Percentiles rank a stretch among this genome's conserved stretches.
phyloP scores from a whole-genome alignment of 2,888 invertebrate genomes.

The Megalurothrips usitatus region DNA sequence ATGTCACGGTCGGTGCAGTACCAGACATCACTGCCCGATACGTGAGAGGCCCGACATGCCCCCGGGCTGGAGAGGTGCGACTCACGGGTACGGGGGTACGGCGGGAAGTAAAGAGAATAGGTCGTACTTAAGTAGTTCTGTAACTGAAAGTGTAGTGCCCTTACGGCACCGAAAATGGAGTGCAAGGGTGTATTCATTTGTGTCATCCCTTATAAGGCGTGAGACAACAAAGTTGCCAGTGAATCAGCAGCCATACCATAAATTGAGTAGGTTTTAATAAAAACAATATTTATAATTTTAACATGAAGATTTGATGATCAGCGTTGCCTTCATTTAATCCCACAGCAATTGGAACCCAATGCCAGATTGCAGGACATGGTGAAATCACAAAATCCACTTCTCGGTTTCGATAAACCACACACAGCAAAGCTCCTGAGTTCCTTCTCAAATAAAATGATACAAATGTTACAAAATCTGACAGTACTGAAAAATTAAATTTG shows the following conservation, averaged over 20 bases:
- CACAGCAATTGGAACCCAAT: not conserved
- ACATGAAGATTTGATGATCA: slow-evolving; percentile 16
- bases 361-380: not conserved
- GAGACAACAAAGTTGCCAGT: no score
- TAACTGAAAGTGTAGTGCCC: no score
- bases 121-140: no score
- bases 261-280: slow-evolving; percentile 16
- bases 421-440: not conserved
- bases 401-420: slow-evolving; percentile 9
- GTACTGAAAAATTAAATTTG: not conserved
- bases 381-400: slow-evolving; percentile 12
- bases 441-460: not conserved
- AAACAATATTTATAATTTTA: not conserved
- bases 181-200: no score
- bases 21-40: no score
- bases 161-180: no score
- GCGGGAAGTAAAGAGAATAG: no score
- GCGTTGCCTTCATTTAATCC: not conserved
- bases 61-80: no score
- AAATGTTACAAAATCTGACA: slow-evolving; percentile 15
- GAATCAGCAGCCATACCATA: not conserved
- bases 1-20: no score
- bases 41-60: no score
- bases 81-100: no score
- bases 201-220: no score